Conservation (phyloP, 2,888 invertebrate genomes). For the Nephrotoma appendiculata region DNA sequence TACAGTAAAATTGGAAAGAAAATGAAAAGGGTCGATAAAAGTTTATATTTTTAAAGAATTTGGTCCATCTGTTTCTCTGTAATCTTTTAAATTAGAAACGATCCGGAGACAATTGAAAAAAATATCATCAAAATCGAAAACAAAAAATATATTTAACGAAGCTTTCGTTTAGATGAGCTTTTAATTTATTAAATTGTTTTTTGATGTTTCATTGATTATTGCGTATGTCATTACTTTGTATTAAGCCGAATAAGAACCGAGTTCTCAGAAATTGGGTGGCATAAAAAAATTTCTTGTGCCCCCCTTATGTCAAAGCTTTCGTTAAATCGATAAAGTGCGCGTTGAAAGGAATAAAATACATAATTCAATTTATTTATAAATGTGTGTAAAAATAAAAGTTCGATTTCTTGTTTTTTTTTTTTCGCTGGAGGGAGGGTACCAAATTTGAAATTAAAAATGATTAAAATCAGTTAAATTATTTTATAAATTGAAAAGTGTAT, state of each 20-base stretch:
- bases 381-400: not conserved
- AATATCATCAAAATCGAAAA: not conserved
- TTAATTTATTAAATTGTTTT: not conserved
- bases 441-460: not conserved
- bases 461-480: not conserved
- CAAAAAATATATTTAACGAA: not conserved
- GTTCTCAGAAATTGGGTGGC: not conserved
- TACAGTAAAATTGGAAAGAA: not conserved
- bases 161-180: not conserved
- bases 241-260: not conserved
- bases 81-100: not conserved
- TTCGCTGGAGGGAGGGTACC: not conserved
- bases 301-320: not conserved
- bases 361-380: not conserved
- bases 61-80: not conserved
- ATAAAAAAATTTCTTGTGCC: not conserved
- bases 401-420: not conserved
- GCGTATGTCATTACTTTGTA: not conserved
- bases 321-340: not conserved
- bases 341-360: not conserved
- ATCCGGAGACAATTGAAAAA: not conserved
- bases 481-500: not conserved
- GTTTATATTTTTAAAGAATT: not conserved
- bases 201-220: not conserved
- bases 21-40: not conserved